Base-by-base conservation (phyloP, 2,797 vertebrate species). In the Podarcis lilfordi region DNA sequence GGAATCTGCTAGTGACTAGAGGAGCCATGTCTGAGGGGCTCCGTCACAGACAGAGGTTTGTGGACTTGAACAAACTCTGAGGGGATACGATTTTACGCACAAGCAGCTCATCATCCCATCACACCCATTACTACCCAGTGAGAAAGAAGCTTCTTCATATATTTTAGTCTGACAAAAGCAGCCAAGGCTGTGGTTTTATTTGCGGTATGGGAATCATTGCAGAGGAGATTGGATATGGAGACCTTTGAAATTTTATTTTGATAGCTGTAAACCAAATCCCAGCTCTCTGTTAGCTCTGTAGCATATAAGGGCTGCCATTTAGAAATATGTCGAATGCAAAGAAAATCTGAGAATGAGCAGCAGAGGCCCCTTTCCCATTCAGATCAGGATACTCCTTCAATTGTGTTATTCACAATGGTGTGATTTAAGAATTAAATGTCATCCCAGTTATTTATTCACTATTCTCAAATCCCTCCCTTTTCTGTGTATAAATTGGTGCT, bases 401-500 rank as follows among this genome's bases (percentile, higher is more conserved):
- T 87, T 17, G 3, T 88, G 29, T 64, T 92, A 87, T 79, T 90
- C 37, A 90, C 27, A 87, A 25, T 88, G 75, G 25, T 27, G 1
- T 88, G 86, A 95, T 85, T 82, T 87, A 85, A 87, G 66, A 85
- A 76, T 92, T 11, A 27, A 90, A 87, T 79, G 27, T 82, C 74
- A 88, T 3, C 9, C 4, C 86, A 29, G 8, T 7, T 92, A 64
- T 93, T 92, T 94, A 85, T 91, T 88, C 87, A 40, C 55, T 86
- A 29, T 32, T 43, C 3, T 90, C 84, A 86, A 91, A 85, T 85
- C 1, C 29, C 37, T 2, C 71, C 4, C 76, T 89, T 90, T 90
- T 78, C 17, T 90, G 75, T 89, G n/a, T 89, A 93, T 91, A 75
- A 94, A 80, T 85, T 64, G 81, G 75, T 87, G 75, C 7, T 85